Conservation (phyloP, 2,888 invertebrate species). For the Eueremaeus valkanovi region DNA sequence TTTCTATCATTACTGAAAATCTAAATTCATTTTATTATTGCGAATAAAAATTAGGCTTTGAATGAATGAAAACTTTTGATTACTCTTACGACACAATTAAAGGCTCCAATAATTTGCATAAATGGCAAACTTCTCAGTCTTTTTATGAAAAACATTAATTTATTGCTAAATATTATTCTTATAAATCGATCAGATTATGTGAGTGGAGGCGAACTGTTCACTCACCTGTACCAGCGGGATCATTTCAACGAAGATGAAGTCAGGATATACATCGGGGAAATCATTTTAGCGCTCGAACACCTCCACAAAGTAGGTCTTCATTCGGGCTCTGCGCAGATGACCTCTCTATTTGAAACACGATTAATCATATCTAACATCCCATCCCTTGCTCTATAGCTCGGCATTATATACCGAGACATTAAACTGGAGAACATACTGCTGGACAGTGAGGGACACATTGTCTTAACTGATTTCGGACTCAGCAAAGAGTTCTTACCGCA, state of each 20-base stretch:
- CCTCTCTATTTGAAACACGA: no score
- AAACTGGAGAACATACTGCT: constrained; percentile 95
- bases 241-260: constrained; percentile 86
- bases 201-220: constrained; percentile 94
- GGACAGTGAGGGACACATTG: constrained; percentile 89
- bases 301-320: constrained; percentile 71
- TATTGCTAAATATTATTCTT: not conserved
- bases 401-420: constrained; percentile 95
- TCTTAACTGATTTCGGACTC: constrained; percentile 94
- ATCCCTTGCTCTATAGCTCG: constrained; percentile 62
- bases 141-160: not conserved
- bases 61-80: not conserved
- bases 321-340: not conserved
- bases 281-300: constrained; percentile 89
- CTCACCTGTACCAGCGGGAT: constrained; percentile 89
- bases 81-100: no score
- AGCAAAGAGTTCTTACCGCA: constrained; percentile 83
- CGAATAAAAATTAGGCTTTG: not conserved
- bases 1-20: not conserved
- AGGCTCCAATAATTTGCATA: not conserved
- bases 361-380: constrained; percentile 8
- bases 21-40: no score
- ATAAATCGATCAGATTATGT: constrained; percentile 79
- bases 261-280: constrained; percentile 89
- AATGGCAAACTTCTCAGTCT: not conserved